These are phyloP conservation scores for Cabera pusaria DNA, from an alignment of 2,888 invertebrate genomes.

Conservation along the genomic window DNA sequence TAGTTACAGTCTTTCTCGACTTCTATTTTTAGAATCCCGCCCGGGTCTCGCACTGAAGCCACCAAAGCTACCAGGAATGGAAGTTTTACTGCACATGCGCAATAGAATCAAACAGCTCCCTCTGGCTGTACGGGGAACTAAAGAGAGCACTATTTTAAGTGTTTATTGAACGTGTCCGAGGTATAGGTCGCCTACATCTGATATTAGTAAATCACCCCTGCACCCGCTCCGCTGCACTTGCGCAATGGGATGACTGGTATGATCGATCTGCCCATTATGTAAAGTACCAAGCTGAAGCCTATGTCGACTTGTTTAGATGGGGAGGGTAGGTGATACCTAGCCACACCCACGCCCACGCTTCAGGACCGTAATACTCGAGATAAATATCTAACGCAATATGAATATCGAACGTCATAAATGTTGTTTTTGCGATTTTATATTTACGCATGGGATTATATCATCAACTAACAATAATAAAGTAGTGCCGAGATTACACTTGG, in stretches of 20 bases:
- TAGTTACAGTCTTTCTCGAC: too few relatives aligned
- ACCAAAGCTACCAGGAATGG: too few relatives aligned
- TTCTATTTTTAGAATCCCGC: too few relatives aligned
- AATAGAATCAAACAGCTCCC: neutral
- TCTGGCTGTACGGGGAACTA: constrained; percentile 1
- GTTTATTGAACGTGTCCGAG: constrained; percentile 3
- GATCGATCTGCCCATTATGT: constrained; percentile 16
- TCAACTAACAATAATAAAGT: too few relatives aligned
- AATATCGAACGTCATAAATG: too few relatives aligned
- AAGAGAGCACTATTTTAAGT: constrained; percentile 1
- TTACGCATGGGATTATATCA: too few relatives aligned
- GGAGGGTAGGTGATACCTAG: too few relatives aligned
- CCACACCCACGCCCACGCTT: constrained; percentile 3
- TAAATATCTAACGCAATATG: too few relatives aligned
- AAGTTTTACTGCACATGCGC: constrained; percentile 3
- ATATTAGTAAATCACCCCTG: constrained; percentile 8
- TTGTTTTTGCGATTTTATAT: too few relatives aligned
- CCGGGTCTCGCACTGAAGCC: too few relatives aligned
- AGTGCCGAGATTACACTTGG: too few relatives aligned
- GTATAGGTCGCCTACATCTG: constrained; percentile 11
- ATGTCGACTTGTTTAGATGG: neutral
- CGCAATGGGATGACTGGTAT: constrained; percentile 14
- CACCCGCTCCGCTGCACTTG: constrained; percentile 22
- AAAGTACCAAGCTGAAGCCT: neutral
- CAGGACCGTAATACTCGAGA: too few relatives aligned